These are phyloP conservation scores for Erinaceus europaeus DNA, from an alignment of 2,113 vertebrate genomes.

Conservation along the genomic window DNA sequence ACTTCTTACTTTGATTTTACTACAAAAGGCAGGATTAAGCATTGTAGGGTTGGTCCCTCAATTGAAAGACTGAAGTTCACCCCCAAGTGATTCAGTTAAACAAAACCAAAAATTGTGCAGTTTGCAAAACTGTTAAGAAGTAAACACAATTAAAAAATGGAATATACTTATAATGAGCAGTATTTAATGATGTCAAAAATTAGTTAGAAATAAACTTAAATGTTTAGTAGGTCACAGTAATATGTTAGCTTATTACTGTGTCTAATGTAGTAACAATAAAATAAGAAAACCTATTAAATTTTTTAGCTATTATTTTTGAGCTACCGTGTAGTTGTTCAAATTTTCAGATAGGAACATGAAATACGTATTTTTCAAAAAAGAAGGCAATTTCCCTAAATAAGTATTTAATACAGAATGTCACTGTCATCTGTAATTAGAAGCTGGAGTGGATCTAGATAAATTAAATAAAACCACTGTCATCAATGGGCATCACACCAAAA, in stretches of 20 bases:
- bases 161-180: background rate
- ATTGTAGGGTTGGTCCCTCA: too few relatives aligned
- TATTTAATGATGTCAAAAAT: background rate
- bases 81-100: background rate
- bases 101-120: background rate
- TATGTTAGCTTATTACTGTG: background rate
- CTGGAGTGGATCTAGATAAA: background rate
- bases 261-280: background rate
- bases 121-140: background rate
- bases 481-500: background rate
- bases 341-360: background rate
- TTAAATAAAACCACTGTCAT: background rate
- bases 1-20: background rate
- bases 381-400: background rate
- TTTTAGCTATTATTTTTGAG: background rate
- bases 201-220: constrained; percentile 11
- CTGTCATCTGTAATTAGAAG: background rate
- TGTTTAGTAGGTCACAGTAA: background rate
- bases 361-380: background rate
- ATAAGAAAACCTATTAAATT: constrained; percentile 12
- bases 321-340: background rate
- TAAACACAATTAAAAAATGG: too few relatives aligned
- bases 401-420: background rate
- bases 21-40: background rate
- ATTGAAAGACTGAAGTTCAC: too few relatives aligned